A percentile compares a stretch with the other conserved stretches of the same genome.
phyloP scores from a whole-genome alignment of 2,797 vertebrate species.

The Poeciliopsis gracilis region DNA sequence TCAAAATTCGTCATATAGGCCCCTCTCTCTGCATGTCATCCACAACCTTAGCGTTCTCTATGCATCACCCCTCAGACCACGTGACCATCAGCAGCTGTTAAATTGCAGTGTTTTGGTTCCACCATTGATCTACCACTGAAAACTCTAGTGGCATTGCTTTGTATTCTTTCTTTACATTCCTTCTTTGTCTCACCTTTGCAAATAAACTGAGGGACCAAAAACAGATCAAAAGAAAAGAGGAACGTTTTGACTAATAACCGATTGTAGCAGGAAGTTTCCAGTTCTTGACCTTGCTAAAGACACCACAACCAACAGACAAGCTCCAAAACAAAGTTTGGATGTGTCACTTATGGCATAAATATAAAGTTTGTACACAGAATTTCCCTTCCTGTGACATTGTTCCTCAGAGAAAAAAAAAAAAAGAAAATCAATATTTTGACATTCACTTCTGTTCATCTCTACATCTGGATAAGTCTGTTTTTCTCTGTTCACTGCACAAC shows the following conservation, averaged over 20 bases:
- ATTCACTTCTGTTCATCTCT: slow-evolving; percentile 45
- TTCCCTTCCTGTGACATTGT: slow-evolving; percentile 12
- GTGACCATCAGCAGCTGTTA: slow-evolving; percentile 41
- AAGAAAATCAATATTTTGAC: slow-evolving; percentile 36
- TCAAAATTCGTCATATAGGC: slow-evolving; percentile 30
- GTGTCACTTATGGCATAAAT: slow-evolving; percentile 21
- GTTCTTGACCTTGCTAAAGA: slow-evolving; percentile 18
- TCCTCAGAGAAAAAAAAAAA: slow-evolving; percentile 23
- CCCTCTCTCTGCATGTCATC: slow-evolving; percentile 17
- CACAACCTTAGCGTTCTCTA: slow-evolving; percentile 24
- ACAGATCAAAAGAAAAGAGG: slow-evolving; percentile 20
- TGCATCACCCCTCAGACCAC: slow-evolving; percentile 38
- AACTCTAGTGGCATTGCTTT: slow-evolving; percentile 15
- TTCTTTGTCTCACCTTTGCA: slow-evolving; percentile 17
- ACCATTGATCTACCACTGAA: slow-evolving; percentile 11
- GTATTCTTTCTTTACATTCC: slow-evolving; percentile 19
- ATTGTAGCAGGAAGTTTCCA: slow-evolving; percentile 16
- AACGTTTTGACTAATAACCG: slow-evolving; percentile 32
- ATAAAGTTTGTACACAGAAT: slow-evolving; percentile 16
- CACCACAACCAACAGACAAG: not conserved
- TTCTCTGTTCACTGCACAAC: slow-evolving; percentile 13
- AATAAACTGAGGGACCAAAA: slow-evolving; percentile 17
- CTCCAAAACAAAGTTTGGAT: not conserved
- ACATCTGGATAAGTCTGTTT: slow-evolving; percentile 8
- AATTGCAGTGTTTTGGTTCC: not conserved